Conservation (phyloP, 2,113 vertebrate species). For the Chaetura pelagica region DNA sequence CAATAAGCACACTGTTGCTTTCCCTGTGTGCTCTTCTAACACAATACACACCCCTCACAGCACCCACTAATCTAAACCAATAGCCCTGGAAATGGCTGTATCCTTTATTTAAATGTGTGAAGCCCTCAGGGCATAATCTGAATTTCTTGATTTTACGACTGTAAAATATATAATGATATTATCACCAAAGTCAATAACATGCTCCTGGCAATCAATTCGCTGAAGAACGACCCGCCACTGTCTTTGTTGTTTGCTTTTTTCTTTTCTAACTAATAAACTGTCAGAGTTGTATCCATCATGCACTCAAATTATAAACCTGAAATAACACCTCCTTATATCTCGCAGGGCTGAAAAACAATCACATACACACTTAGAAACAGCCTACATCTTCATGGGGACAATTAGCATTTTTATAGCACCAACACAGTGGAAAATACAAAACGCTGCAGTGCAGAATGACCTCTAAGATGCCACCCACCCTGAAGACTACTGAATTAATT, state of each 20-base stretch:
- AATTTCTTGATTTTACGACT: constrained; percentile 53
- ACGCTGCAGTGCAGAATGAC: background rate
- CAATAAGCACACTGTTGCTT: background rate
- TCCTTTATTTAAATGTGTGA: constrained; percentile 67
- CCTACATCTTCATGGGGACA: constrained; percentile 9
- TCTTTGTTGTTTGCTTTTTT: background rate
- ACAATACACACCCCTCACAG: background rate
- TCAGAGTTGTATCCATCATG: constrained; percentile 17
- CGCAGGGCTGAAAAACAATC: constrained; percentile 21
- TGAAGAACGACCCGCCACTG: background rate
- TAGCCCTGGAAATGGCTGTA: constrained; percentile 44
- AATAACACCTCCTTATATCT: constrained; percentile 33
- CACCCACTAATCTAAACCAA: constrained; percentile 36
- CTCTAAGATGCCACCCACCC: background rate
- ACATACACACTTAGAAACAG: background rate
- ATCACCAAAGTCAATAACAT: constrained; percentile 64
- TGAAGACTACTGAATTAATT: constrained; percentile 24
- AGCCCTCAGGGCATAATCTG: background rate
- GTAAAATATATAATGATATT: constrained; percentile 65
- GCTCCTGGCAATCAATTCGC: constrained; percentile 36
- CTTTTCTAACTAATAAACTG: constrained; percentile 51
- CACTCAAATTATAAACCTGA: constrained; percentile 46
- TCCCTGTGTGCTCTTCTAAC: background rate
- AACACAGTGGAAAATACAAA: background rate
- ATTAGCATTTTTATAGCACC: constrained; percentile 66